Percentiles rank a stretch among this genome's conserved stretches.
Conservation (phyloP, 2,797 vertebrate genomes). For the Squalus acanthias region DNA sequence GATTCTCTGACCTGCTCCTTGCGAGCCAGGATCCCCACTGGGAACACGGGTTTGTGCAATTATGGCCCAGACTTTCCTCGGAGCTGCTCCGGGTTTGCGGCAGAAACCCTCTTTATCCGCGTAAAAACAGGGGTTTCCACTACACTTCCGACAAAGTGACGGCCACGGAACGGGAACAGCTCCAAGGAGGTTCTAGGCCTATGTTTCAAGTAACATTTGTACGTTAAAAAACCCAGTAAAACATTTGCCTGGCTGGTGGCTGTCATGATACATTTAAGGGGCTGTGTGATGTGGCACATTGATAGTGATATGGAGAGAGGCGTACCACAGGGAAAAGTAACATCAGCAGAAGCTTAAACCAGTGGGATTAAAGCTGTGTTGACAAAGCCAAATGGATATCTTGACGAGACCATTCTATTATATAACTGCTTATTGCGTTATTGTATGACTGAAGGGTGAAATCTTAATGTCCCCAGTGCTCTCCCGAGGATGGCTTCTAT, state of each 20-base stretch:
- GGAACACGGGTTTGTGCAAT: not conserved
- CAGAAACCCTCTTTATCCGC: not conserved
- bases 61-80: no score
- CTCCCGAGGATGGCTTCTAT: not conserved
- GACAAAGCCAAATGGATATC: not conserved
- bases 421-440: not conserved
- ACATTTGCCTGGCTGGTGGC: not conserved
- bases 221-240: not conserved
- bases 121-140: not conserved
- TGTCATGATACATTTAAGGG: not conserved
- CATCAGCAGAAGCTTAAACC: not conserved
- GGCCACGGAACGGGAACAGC: not conserved
- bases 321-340: not conserved
- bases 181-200: not conserved
- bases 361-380: not conserved
- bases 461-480: not conserved
- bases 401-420: not conserved
- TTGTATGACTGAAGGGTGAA: not conserved
- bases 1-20: not conserved
- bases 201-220: not conserved
- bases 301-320: not conserved
- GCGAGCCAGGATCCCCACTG: not conserved
- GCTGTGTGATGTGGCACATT: not conserved
- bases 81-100: not conserved
- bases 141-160: not conserved